Conservation (phyloP, 2,888 invertebrate species). For the Deilephila elpenor region DNA sequence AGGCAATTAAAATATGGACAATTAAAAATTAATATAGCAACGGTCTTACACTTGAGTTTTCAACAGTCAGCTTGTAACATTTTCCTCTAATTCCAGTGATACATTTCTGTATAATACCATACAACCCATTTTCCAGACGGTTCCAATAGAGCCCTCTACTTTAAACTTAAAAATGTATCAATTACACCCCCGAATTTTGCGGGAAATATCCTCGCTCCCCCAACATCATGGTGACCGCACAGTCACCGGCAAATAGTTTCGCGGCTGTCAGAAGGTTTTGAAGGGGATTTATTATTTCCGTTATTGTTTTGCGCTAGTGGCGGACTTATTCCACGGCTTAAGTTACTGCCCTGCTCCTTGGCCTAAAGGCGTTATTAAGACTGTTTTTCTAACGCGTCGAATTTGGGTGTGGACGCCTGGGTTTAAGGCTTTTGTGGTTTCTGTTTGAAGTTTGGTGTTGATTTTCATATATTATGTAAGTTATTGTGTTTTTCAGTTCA, state of each 20-base stretch:
- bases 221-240: slow-evolving; percentile 46
- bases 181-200: neutral
- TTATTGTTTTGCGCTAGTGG: slow-evolving; percentile 75
- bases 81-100: too few relatives aligned
- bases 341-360: slow-evolving; percentile 59
- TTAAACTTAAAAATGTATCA: neutral
- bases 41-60: too few relatives aligned
- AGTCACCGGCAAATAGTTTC: slow-evolving; percentile 76
- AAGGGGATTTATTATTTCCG: slow-evolving; percentile 83
- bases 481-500: too few relatives aligned
- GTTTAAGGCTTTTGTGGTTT: slow-evolving; percentile 37
- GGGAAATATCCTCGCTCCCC: neutral
- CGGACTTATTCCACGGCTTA: slow-evolving; percentile 63
- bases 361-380: slow-evolving; percentile 56
- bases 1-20: too few relatives aligned
- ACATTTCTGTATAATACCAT: too few relatives aligned
- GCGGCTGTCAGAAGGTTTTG: slow-evolving; percentile 81
- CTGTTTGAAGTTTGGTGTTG: neutral
- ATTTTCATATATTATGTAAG: neutral
- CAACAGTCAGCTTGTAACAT: too few relatives aligned
- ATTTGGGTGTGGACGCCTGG: slow-evolving; percentile 45
- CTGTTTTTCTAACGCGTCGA: slow-evolving; percentile 49
- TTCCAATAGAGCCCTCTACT: neutral
- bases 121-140: too few relatives aligned
- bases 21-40: too few relatives aligned